A percentile compares a stretch with the other conserved stretches of the same genome.
These are phyloP conservation scores for Caenorhabditis sulstoni DNA, from an alignment of 2,888 invertebrate species.

Conservation along the genomic window DNA sequence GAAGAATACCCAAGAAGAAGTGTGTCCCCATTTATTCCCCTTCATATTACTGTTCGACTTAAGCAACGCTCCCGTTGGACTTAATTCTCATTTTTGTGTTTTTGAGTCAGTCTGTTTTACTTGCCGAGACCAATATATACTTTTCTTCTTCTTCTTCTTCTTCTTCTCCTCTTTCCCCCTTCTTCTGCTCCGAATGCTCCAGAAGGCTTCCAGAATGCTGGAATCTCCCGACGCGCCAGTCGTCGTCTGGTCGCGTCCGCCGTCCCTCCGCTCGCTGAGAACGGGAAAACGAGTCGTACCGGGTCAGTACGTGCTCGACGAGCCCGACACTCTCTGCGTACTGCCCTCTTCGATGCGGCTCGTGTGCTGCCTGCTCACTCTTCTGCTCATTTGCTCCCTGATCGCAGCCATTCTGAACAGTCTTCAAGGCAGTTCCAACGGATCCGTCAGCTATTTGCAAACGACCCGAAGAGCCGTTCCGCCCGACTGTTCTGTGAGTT, in stretches of 20 bases:
- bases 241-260: slow-evolving; percentile 64
- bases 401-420: slow-evolving; percentile 67
- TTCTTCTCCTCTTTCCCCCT: slow-evolving; percentile 5
- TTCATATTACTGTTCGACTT: too few relatives aligned
- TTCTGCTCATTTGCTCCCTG: slow-evolving; percentile 64
- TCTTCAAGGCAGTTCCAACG: slow-evolving; percentile 63
- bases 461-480: slow-evolving; percentile 52
- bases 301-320: slow-evolving; percentile 65
- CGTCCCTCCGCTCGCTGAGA: slow-evolving; percentile 57
- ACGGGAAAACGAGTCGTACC: slow-evolving; percentile 55
- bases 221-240: slow-evolving; percentile 60
- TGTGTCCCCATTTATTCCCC: slow-evolving; percentile 3
- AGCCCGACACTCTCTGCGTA: slow-evolving; percentile 72
- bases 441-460: slow-evolving; percentile 69
- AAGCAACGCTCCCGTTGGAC: too few relatives aligned
- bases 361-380: slow-evolving; percentile 68
- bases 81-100: too few relatives aligned
- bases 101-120: too few relatives aligned
- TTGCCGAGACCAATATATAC: background rate
- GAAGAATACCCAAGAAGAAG: background rate
- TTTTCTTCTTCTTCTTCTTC: background rate
- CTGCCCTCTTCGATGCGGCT: slow-evolving; percentile 70
- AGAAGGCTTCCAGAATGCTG: slow-evolving; percentile 30
- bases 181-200: background rate
- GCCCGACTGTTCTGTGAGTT: slow-evolving; percentile 58